phyloP scores from a whole-genome alignment of 1,140 invertebrate species.

The Platyscapa corneri region DNA sequence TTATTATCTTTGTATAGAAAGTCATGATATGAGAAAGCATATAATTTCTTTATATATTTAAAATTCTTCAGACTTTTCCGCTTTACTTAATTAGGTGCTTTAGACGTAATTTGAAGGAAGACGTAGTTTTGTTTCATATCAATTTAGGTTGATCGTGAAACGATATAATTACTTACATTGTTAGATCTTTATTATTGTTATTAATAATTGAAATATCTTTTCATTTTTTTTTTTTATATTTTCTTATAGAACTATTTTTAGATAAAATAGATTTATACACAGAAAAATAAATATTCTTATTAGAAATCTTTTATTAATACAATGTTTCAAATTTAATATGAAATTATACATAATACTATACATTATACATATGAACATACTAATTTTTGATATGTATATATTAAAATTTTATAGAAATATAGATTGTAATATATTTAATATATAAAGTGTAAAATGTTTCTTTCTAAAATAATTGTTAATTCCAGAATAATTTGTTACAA shows the following conservation, averaged over 20 bases:
- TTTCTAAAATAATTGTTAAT: too few relatives aligned
- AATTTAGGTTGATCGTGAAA: background rate
- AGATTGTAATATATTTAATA: too few relatives aligned
- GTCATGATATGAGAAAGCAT: conserved; percentile 35
- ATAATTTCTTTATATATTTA: conserved; percentile 36
- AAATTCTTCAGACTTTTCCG: background rate
- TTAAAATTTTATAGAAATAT: too few relatives aligned
- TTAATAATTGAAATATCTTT: background rate
- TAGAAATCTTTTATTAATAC: too few relatives aligned
- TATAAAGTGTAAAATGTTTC: too few relatives aligned
- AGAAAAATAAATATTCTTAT: too few relatives aligned
- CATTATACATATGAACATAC: too few relatives aligned
- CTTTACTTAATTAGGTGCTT: conserved; percentile 24
- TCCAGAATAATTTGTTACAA: too few relatives aligned
- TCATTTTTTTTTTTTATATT: background rate
- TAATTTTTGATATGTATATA: too few relatives aligned
- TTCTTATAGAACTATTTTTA: background rate
- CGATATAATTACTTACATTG: background rate
- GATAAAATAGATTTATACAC: too few relatives aligned
- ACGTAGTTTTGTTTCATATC: conserved; percentile 8
- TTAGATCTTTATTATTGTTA: background rate
- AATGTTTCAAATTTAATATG: too few relatives aligned
- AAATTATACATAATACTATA: too few relatives aligned
- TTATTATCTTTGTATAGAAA: conserved; percentile 38
- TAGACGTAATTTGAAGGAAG: conserved; percentile 11